A percentile compares a stretch with the other conserved stretches of the same genome.
Conservation (phyloP, 2,113 vertebrate genomes). For the Dicerorhinus sumatrensis region DNA sequence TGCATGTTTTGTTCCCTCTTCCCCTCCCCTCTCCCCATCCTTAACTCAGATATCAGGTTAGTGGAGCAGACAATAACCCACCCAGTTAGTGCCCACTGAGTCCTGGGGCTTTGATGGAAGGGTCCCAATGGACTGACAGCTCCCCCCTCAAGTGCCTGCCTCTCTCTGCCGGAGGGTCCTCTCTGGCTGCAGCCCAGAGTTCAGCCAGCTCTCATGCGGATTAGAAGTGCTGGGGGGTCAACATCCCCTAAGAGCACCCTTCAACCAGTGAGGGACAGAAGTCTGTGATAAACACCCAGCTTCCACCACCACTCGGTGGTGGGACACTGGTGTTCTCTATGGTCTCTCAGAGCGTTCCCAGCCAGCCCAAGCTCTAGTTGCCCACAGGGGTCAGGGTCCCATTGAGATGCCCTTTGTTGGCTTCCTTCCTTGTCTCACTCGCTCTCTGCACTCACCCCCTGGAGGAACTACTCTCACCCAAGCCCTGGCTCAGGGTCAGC, state of each 20-base stretch:
- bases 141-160: background rate
- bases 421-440: background rate
- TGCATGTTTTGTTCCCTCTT: background rate
- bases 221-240: background rate
- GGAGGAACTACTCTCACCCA: background rate
- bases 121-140: background rate
- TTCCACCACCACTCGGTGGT: too few species aligned
- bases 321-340: background rate
- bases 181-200: background rate
- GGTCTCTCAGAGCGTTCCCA: background rate
- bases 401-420: background rate
- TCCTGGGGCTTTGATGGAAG: background rate
- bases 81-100: background rate
- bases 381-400: background rate
- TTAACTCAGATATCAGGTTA: background rate
- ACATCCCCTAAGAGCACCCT: accelerated
- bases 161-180: background rate
- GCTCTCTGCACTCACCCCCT: background rate
- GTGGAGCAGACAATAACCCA: background rate
- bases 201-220: too few species aligned
- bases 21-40: too few species aligned
- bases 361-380: background rate
- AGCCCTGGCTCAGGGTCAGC: background rate
- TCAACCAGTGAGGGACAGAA: background rate
- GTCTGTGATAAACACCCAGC: background rate